Evolutionary conservation across 92 coral and sea anemone genomes (phyloP).

Genomic region (Epizoanthus rinbou): DNA sequence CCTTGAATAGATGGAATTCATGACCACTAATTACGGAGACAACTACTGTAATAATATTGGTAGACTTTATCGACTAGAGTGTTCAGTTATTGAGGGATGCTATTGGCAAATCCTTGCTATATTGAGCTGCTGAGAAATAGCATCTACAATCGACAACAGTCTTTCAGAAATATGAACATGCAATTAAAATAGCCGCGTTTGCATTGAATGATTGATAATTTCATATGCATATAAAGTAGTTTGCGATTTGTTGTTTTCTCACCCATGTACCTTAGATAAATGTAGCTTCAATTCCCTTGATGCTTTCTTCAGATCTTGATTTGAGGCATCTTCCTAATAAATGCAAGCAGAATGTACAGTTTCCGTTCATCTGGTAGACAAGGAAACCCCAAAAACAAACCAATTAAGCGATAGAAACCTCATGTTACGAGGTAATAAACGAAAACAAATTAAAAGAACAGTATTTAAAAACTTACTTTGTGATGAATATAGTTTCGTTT

Average conservation of each 20-base stretch:
- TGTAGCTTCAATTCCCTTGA: conserved; percentile 57
- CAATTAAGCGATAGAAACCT: neutral
- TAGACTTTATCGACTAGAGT: no score
- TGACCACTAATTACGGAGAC: neutral
- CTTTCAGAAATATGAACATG: no score
- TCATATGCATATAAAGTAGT: no score
- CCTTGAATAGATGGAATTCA: no score
- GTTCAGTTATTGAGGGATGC: no score
- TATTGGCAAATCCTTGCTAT: no score
- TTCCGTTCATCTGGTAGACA: neutral
- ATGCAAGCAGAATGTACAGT: neutral
- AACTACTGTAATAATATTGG: neutral
- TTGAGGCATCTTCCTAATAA: conserved; percentile 47
- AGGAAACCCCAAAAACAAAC: neutral
- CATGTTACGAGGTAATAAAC: neutral
- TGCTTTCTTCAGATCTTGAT: conserved; percentile 59
- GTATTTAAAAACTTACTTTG: neutral
- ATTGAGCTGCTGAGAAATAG: no score
- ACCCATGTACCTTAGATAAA: conserved; percentile 45
- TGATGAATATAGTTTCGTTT: neutral
- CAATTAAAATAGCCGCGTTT: no score
- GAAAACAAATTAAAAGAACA: neutral
- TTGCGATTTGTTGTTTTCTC: no score
- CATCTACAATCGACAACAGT: no score
- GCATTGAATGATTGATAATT: no score